Evolutionary conservation across 1,140 invertebrate species (phyloP).

Genomic region (Mercenaria mercenaria): DNA sequence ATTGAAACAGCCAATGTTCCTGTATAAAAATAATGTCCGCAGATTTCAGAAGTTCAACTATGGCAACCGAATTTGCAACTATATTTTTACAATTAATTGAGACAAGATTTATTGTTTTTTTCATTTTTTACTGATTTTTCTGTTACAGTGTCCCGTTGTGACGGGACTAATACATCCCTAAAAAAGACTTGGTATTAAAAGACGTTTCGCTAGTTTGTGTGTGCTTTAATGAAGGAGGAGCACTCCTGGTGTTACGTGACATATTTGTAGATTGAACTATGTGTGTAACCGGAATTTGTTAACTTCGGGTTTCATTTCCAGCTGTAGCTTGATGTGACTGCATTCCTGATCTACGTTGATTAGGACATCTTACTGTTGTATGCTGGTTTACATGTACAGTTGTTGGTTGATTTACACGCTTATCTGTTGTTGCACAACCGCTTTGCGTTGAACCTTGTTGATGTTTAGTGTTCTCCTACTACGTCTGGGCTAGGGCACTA

Average conservation of each 20-base stretch:
- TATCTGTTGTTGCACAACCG: too few relatives aligned
- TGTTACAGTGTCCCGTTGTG: not conserved
- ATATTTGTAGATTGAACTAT: not conserved
- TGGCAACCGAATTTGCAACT: not conserved
- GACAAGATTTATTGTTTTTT: not conserved
- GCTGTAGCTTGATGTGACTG: too few relatives aligned
- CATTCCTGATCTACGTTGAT: too few relatives aligned
- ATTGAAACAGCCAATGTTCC: slow-evolving; percentile 34
- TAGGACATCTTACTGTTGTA: too few relatives aligned
- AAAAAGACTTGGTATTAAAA: not conserved
- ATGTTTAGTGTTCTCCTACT: too few relatives aligned
- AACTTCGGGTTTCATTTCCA: too few relatives aligned
- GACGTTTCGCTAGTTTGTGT: too few relatives aligned
- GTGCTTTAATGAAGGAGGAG: too few relatives aligned
- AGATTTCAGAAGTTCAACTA: not conserved
- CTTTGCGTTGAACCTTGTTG: too few relatives aligned
- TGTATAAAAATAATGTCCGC: not conserved
- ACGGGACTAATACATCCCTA: not conserved
- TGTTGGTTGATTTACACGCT: too few relatives aligned
- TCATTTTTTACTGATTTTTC: not conserved
- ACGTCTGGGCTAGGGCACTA: too few relatives aligned
- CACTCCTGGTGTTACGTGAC: not conserved
- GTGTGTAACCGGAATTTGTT: not conserved
- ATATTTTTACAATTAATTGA: slow-evolving; percentile 31
- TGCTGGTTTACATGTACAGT: too few relatives aligned